A percentile compares a stretch with the other conserved stretches of the same genome.
Conservation (phyloP, 1,140 invertebrate genomes). For the Leptinotarsa defecta region DNA sequence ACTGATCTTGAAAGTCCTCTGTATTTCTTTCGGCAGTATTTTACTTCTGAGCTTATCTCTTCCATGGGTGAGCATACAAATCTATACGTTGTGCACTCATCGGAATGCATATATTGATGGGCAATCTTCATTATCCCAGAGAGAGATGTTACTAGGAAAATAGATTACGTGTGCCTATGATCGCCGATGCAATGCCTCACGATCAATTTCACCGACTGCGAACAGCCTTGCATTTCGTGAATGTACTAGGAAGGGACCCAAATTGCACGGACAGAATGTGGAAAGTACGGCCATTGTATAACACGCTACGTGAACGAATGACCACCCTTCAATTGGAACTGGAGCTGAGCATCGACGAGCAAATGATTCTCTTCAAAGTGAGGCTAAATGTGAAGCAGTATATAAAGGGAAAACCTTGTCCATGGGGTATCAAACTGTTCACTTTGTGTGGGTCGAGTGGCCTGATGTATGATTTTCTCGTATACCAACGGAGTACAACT, state of each 20-base stretch:
- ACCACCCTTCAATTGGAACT: not conserved
- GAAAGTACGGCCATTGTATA: not conserved
- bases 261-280: not conserved
- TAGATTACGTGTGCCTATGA: not conserved
- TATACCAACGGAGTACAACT: not conserved
- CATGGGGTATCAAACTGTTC: not conserved
- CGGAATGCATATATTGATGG: constrained; percentile 21
- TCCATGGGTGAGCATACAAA: too few relatives aligned
- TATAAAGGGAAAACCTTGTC: not conserved
- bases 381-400: not conserved
- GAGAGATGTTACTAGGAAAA: constrained; percentile 8
- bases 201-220: not conserved
- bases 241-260: not conserved
- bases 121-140: constrained; percentile 21
- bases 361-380: constrained; percentile 8
- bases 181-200: not conserved
- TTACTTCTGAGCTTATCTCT: too few relatives aligned
- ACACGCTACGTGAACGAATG: not conserved
- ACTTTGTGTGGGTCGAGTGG: not conserved
- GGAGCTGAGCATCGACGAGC: not conserved
- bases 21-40: too few relatives aligned
- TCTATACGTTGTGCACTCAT: not conserved
- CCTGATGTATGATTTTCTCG: not conserved
- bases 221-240: not conserved
- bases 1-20: too few relatives aligned